These are phyloP conservation scores for Rhyacophila brunnea DNA, from an alignment of 1,140 invertebrate genomes.

Conservation along the genomic window DNA sequence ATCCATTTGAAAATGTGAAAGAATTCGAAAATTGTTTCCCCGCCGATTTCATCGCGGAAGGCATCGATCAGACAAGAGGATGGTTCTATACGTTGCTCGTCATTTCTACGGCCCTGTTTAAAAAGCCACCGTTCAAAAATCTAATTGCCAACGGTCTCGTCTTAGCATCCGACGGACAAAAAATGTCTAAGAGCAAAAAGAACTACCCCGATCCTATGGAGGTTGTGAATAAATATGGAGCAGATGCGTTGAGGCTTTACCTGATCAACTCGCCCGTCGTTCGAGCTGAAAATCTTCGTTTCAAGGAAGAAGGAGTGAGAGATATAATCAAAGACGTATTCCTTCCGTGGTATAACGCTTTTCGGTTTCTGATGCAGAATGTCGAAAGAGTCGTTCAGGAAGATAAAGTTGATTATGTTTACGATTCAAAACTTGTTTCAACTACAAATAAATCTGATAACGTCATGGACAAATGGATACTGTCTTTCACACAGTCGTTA, in stretches of 20 bases:
- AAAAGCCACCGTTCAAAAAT: slow-evolving; percentile 97
- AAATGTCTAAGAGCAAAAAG: slow-evolving; percentile 99
- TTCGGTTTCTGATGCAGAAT: slow-evolving; percentile 93
- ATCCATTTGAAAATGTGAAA: slow-evolving; percentile 90
- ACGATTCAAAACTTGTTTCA: slow-evolving; percentile 57
- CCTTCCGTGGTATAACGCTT: slow-evolving; percentile 98
- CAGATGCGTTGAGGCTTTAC: slow-evolving; percentile 94
- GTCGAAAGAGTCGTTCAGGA: slow-evolving; percentile 77
- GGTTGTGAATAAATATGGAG: slow-evolving; percentile 91
- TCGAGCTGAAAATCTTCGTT: slow-evolving; percentile 91
- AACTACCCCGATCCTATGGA: slow-evolving; percentile 97
- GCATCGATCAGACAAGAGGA: slow-evolving; percentile 98
- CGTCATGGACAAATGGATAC: slow-evolving; percentile 97
- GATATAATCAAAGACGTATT: slow-evolving; percentile 98
- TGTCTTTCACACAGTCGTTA: slow-evolving; percentile 93
- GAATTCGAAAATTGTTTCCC: slow-evolving; percentile 95
- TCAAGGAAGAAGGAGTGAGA: slow-evolving; percentile 95
- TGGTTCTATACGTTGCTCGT: slow-evolving; percentile 99
- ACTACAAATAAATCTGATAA: slow-evolving; percentile 61
- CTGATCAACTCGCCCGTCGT: slow-evolving; percentile 98
- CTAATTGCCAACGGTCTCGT: slow-evolving; percentile 95
- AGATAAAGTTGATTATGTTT: slow-evolving; percentile 62
- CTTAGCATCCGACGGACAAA: slow-evolving; percentile 93
- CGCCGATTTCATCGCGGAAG: slow-evolving; percentile 99
- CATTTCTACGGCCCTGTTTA: slow-evolving; percentile 93